Evolutionary conservation across 2,888 invertebrate genomes (phyloP), one percentile per base, ranked within the genome.

Genomic region (Acrocera orbiculus): DNA sequence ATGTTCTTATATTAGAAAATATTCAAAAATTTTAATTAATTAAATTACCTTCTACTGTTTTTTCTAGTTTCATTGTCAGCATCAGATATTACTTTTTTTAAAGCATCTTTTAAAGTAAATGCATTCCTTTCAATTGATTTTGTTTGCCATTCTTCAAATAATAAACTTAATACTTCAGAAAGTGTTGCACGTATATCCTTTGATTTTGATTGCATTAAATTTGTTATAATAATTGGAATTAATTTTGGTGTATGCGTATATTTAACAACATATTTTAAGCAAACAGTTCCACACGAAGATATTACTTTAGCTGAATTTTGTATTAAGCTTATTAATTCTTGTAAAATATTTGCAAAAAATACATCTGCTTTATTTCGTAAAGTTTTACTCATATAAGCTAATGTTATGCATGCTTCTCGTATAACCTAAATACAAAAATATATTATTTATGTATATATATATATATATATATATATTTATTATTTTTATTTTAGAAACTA

Each of bases 221-320:
- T 76, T 38, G 70, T 69, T 8, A 76, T 71, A 16, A 90, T 68
- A 38, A 83, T 77, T 16, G 86, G 82, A 28, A 90, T 66, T 25
- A 89, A 64, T 26, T 87, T 71, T 33, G 78, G 73, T 42, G 76
- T 73, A 52, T 85, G 85, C 5, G 81, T 82, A 58, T 82, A 70
- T 52, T 74, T 73, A 36, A 95, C 78, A 32, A 95, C 81, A 63
- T 89, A 92, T 32, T 80, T 75, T 23, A 93, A 73, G 43, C 86
- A 77, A 35, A 90, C 74, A 3, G 75, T 70, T 31, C 87, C 90
- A 2, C 90, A 80, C 0, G 89, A 80, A 5, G 93, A 80, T 57
- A 95, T 83, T 41, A 89, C 85, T 72, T 95, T 96, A 42, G 90
- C 93, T 44, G 87, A 86, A 57, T 93, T 96, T 50, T 86, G 89